These are phyloP conservation scores for Heliconius himera DNA, from an alignment of 1,140 invertebrate species.

Conservation along the genomic window DNA sequence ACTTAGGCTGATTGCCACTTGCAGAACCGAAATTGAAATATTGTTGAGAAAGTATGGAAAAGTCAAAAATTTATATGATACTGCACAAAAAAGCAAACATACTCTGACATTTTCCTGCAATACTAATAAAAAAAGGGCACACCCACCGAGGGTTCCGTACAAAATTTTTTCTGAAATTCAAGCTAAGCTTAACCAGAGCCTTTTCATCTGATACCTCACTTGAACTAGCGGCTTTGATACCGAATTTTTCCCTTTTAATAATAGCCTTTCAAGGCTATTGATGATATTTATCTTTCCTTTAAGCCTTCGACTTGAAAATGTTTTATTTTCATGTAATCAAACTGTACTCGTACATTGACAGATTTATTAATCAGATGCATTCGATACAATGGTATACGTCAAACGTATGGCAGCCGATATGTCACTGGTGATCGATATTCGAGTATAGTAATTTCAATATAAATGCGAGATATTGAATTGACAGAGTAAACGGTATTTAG, in stretches of 20 bases:
- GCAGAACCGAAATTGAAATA: not conserved
- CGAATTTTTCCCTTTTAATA: too few species aligned
- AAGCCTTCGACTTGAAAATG: too few species aligned
- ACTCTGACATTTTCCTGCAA: too few species aligned
- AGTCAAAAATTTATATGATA: not conserved
- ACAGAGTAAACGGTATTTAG: not conserved
- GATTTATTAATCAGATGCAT: not conserved
- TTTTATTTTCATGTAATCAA: not conserved
- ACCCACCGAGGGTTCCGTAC: too few species aligned
- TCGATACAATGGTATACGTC: not conserved
- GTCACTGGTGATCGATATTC: not conserved
- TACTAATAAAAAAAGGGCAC: too few species aligned
- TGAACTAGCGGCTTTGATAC: too few species aligned
- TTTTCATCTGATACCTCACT: too few species aligned
- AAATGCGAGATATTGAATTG: not conserved
- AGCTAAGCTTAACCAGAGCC: too few species aligned
- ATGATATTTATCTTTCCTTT: too few species aligned
- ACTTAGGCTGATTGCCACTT: not conserved
- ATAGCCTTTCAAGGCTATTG: too few species aligned
- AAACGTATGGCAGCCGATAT: not conserved
- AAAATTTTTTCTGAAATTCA: too few species aligned
- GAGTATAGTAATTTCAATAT: not conserved
- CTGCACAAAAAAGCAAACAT: not conserved
- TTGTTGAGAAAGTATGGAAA: slow-evolving; percentile 2
- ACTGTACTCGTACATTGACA: not conserved